phyloP scores from a whole-genome alignment of 92 coral and sea anemone species.

The Porites lobata region DNA sequence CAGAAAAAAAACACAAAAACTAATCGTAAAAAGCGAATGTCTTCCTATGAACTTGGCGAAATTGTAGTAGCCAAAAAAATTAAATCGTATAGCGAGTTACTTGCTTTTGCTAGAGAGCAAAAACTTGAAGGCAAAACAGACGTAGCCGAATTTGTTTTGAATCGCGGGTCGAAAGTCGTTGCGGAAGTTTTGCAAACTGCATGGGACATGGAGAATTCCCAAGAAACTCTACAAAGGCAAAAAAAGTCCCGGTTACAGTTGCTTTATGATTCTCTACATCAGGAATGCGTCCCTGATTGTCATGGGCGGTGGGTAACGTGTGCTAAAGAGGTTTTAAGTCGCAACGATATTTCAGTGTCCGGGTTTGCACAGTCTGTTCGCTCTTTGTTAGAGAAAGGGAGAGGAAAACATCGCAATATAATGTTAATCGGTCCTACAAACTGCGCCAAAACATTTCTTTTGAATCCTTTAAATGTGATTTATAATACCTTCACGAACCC shows the following conservation, averaged over 20 bases:
- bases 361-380: constrained; percentile 15
- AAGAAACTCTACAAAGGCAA: constrained; percentile 42
- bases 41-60: constrained; percentile 58
- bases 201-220: constrained; percentile 60
- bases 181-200: constrained; percentile 55
- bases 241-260: constrained; percentile 51
- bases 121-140: constrained; percentile 71
- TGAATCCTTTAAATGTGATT: constrained; percentile 48
- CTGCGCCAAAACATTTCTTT: constrained; percentile 59
- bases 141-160: constrained; percentile 64
- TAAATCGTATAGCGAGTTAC: constrained; percentile 45
- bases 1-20: too few relatives aligned
- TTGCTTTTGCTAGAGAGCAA: constrained; percentile 62
- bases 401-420: constrained; percentile 65
- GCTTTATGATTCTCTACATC: constrained; percentile 23
- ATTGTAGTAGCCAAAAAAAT: neutral
- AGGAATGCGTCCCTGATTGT: constrained; percentile 42
- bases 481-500: constrained; percentile 39
- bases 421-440: constrained; percentile 72
- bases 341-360: constrained; percentile 17
- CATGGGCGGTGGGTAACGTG: constrained; percentile 56
- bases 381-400: constrained; percentile 33
- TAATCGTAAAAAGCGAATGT: neutral
- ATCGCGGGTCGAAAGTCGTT: constrained; percentile 56
- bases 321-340: constrained; percentile 53